Base-by-base conservation (phyloP, 2,113 vertebrate species). In the Symphodus melops region DNA sequence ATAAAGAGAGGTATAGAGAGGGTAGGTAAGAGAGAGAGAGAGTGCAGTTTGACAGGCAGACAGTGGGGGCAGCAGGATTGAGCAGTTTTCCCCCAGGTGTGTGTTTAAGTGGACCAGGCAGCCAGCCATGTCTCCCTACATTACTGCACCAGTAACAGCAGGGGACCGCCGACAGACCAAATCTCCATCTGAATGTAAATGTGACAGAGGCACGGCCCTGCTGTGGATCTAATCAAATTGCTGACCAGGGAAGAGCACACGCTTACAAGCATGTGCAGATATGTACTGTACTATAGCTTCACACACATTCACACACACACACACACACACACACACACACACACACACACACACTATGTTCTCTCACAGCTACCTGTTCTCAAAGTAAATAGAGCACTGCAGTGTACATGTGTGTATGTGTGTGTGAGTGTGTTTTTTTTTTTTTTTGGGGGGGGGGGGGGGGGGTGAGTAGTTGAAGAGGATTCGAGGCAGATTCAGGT, bases 121-220 rank as follows among this genome's bases (percentile, higher is more conserved):
- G 91, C 77, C 84, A 90, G 88, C 91, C 90, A 91, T 91, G 92
- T 91, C 85, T 90, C 75, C 85, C 84, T 86, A 89, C 88, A 91
- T 92, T 90, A 92, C 88, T 82, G 88, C 88, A 86, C 75, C 86
- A 84, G 88, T 84, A 91, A 87, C 88, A 91, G 92, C 89, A 83
- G 89, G 88, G 88, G 88, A 90, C 48, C 71, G 86, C 79, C 83
- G 81, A 91, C 90, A 89, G 88, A 90, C 89, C 84, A 89, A 91
- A 91, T 91, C 92, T 91, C 84, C 84, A 91, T 91, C 89, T 89
- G 89, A 92, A 92, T 93, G 86, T 89, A 91, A 93, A 92, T 93
- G 84, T 97, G 98, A 91, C 95, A 96, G 86, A 96, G 79, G 28
- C 54, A 96, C 93, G 8, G 96, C 94, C 74, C 94, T 52, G 37